Conservation (phyloP, 2,113 vertebrate species). For the Centropristis striata region DNA sequence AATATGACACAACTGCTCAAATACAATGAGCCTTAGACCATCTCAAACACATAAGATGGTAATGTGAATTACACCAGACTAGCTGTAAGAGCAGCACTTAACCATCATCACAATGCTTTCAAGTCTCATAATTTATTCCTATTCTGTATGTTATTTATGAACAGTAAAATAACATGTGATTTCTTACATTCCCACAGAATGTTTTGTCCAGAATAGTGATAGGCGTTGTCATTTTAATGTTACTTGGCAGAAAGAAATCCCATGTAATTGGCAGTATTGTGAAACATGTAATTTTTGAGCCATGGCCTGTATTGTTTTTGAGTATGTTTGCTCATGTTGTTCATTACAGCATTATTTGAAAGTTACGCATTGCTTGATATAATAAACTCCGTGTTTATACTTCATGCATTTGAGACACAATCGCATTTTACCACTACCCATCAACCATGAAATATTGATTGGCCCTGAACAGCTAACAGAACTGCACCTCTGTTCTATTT, state of each 20-base stretch:
- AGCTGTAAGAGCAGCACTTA: slow-evolving; percentile 49
- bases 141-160: slow-evolving; percentile 19
- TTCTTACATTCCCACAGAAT: slow-evolving; percentile 41
- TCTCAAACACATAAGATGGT: background rate
- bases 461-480: slow-evolving; percentile 18
- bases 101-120: slow-evolving; percentile 19
- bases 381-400: slow-evolving; percentile 59
- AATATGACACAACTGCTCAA: background rate
- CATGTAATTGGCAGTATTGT: slow-evolving; percentile 44
- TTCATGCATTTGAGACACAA: slow-evolving; percentile 48
- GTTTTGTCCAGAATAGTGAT: slow-evolving; percentile 34
- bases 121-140: slow-evolving; percentile 3
- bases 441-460: slow-evolving; percentile 57
- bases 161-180: slow-evolving; percentile 16
- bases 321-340: slow-evolving; percentile 47
- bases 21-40: background rate
- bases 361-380: slow-evolving; percentile 44
- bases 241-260: slow-evolving; percentile 43
- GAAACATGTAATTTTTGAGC: slow-evolving; percentile 48
- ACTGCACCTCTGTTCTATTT: slow-evolving; percentile 30
- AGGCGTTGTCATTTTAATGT: slow-evolving; percentile 51
- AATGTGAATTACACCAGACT: slow-evolving; percentile 19
- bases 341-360: slow-evolving; percentile 52
- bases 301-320: slow-evolving; percentile 43
- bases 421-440: slow-evolving; percentile 43